Conservation (phyloP, 2,113 vertebrate species). For the Macroglossus sobrinus region DNA sequence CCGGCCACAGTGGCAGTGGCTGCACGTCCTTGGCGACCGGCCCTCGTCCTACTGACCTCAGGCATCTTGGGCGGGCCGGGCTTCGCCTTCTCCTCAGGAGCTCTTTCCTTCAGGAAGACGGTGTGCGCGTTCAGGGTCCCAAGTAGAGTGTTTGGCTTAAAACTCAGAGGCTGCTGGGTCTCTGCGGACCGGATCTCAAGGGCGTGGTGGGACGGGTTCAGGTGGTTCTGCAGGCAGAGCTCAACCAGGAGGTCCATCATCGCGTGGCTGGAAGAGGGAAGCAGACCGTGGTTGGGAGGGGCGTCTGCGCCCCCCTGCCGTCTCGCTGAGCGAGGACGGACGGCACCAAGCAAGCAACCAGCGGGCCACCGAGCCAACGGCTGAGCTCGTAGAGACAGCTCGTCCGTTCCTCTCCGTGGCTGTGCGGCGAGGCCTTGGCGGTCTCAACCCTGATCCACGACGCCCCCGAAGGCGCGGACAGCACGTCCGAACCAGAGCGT, state of each 20-base stretch:
- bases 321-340: background rate
- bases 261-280: slow-evolving; percentile 88
- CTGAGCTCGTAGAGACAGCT: no score
- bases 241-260: slow-evolving; percentile 98
- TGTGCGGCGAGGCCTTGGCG: accelerated
- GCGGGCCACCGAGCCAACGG: background rate
- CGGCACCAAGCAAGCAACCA: accelerated
- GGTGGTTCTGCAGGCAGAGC: slow-evolving; percentile 90
- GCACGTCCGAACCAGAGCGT: background rate
- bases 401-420: background rate
- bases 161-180: slow-evolving; percentile 86
- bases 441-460: background rate
- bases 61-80: slow-evolving; percentile 88
- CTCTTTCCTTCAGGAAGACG: slow-evolving; percentile 91
- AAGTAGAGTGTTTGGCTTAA: slow-evolving; percentile 93
- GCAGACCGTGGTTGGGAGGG: background rate
- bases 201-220: slow-evolving; percentile 93
- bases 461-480: background rate
- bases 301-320: no score
- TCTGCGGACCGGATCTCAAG: slow-evolving; percentile 89
- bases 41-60: slow-evolving; percentile 84
- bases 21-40: no score
- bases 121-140: slow-evolving; percentile 90
- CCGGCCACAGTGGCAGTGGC: background rate
- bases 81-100: slow-evolving; percentile 86